Evolutionary conservation across 2,888 invertebrate species (phyloP).

Genomic region (Torymus texanus): DNA sequence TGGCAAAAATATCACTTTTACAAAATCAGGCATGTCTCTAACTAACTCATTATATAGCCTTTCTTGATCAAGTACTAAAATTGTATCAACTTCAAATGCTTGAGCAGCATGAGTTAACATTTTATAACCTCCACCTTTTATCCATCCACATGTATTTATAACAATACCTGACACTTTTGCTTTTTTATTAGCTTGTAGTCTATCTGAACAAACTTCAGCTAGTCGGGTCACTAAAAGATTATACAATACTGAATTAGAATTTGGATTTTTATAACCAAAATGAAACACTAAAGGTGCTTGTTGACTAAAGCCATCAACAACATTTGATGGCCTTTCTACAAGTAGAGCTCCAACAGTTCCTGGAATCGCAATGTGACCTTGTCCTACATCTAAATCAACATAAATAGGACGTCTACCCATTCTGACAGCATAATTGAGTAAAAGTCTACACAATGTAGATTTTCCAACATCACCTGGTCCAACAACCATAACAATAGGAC

Average conservation of each 20-base stretch:
- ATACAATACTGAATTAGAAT: conserved; percentile 87
- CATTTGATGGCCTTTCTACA: conserved; percentile 93
- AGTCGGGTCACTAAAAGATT: conserved; percentile 88
- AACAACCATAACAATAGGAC: conserved; percentile 92
- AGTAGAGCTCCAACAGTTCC: conserved; percentile 93
- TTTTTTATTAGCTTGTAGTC: conserved; percentile 91
- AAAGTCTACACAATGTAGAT: conserved; percentile 89
- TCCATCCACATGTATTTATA: conserved; percentile 99
- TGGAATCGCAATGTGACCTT: conserved; percentile 93
- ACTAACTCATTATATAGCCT: conserved; percentile 95
- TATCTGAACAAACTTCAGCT: conserved; percentile 89
- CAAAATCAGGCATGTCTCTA: conserved; percentile 94
- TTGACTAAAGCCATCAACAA: conserved; percentile 96
- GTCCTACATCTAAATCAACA: conserved; percentile 97
- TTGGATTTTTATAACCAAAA: conserved; percentile 90
- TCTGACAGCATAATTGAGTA: conserved; percentile 96
- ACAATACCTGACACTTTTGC: conserved; percentile 92
- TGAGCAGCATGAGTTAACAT: conserved; percentile 91
- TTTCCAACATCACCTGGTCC: conserved; percentile 98
- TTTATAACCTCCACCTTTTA: conserved; percentile 93
- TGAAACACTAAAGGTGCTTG: conserved; percentile 95
- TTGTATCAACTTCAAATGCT: conserved; percentile 96
- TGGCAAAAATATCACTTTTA: conserved; percentile 91
- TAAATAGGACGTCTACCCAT: conserved; percentile 91
- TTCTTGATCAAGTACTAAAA: conserved; percentile 97